These are phyloP conservation scores for Maccullochella peelii DNA, from an alignment of 2,113 vertebrate species.

Conservation along the genomic window DNA sequence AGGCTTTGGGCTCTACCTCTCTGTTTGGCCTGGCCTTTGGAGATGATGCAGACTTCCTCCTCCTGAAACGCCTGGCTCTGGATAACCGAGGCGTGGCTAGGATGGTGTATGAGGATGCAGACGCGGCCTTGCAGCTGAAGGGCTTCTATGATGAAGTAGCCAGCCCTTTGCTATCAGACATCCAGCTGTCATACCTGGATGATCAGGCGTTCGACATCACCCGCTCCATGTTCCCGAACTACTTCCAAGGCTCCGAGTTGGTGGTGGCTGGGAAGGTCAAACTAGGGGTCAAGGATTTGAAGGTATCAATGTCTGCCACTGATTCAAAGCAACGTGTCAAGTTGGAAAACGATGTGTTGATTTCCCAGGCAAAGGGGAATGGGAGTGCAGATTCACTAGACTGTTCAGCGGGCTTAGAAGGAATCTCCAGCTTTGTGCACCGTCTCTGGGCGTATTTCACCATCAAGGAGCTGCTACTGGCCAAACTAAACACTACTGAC, in stretches of 20 bases:
- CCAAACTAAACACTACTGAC: constrained; percentile 81
- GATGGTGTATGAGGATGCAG: constrained; percentile 86
- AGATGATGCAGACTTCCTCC: constrained; percentile 87
- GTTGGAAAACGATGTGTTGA: constrained; percentile 75
- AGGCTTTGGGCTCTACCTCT: constrained; percentile 80
- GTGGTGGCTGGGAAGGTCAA: constrained; percentile 86
- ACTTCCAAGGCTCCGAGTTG: constrained; percentile 88
- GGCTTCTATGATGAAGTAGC: constrained; percentile 89
- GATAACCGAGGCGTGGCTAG: constrained; percentile 85
- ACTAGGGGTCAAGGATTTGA: constrained; percentile 78
- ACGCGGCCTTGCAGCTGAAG: constrained; percentile 86
- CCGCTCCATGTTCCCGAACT: constrained; percentile 85
- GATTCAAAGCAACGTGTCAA: constrained; percentile 76
- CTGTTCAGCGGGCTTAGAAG: constrained; percentile 63
- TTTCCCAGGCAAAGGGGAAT: constrained; percentile 60
- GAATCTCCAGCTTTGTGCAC: constrained; percentile 82
- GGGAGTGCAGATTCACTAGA: constrained; percentile 50
- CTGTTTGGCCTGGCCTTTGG: constrained; percentile 90
- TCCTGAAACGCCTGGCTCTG: constrained; percentile 84
- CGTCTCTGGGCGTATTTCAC: constrained; percentile 90
- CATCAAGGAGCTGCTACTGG: constrained; percentile 86
- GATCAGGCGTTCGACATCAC: constrained; percentile 83
- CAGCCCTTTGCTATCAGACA: constrained; percentile 86
- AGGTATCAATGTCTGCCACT: constrained; percentile 80
- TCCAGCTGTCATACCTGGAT: constrained; percentile 85